These are phyloP conservation scores for Mechanitis messenoides DNA, from an alignment of 2,888 invertebrate genomes.

Conservation along the genomic window DNA sequence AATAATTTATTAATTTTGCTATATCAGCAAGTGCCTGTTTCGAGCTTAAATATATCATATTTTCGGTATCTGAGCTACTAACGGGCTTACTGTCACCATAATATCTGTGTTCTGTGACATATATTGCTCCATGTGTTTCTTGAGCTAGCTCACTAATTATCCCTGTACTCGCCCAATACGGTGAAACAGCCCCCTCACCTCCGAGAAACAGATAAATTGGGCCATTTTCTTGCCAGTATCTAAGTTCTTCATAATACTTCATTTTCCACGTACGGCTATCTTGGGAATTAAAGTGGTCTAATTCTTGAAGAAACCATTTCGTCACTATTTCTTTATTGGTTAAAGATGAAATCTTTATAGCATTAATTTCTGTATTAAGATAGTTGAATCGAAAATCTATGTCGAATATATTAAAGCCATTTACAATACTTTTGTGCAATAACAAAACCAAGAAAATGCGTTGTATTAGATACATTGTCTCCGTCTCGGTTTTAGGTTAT, in stretches of 20 bases:
- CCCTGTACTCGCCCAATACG: constrained; percentile 49
- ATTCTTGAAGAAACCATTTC: constrained; percentile 52
- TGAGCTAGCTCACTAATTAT: constrained; percentile 54
- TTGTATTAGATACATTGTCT: constrained; percentile 16
- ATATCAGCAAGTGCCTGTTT: constrained; percentile 61
- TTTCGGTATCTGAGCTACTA: constrained; percentile 41
- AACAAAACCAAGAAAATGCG: constrained; percentile 12
- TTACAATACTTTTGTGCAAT: constrained; percentile 29
- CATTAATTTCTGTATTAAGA: constrained; percentile 41
- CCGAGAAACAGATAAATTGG: constrained; percentile 58
- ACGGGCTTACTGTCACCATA: constrained; percentile 62
- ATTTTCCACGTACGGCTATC: constrained; percentile 55
- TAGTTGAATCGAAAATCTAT: constrained; percentile 37
- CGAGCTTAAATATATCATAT: constrained; percentile 53
- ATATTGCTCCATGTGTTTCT: constrained; percentile 64
- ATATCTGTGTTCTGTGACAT: constrained; percentile 59
- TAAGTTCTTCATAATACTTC: constrained; percentile 56
- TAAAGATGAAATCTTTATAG: constrained; percentile 31
- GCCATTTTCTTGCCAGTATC: constrained; percentile 49
- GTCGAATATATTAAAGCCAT: constrained; percentile 39
- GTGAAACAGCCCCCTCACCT: constrained; percentile 52
- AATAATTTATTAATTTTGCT: constrained; percentile 43
- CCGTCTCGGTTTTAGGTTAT: not conserved
- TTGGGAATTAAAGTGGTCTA: constrained; percentile 54
- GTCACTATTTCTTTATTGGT: constrained; percentile 30